Evolutionary conservation across 2,113 vertebrate species (phyloP).

Genomic region (Ophiodon elongatus): DNA sequence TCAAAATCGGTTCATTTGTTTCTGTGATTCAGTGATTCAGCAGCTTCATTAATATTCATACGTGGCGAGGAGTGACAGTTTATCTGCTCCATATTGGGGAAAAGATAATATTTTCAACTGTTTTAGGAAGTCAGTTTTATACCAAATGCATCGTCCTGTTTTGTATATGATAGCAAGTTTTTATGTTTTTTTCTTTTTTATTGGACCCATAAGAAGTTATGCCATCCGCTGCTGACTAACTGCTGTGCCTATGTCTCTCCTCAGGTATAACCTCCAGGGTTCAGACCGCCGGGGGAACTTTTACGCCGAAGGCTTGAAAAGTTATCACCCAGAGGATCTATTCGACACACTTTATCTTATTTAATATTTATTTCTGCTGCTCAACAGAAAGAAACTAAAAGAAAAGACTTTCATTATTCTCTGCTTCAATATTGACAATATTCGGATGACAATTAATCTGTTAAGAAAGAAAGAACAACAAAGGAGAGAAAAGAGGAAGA

Average conservation of each 20-base stretch:
- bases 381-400: constrained; percentile 61
- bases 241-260: constrained; percentile 40
- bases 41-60: not conserved
- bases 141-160: not conserved
- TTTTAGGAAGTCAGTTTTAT: not conserved
- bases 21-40: not conserved
- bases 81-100: not conserved
- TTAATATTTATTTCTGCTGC: constrained; percentile 87
- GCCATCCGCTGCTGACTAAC: constrained; percentile 40
- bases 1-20: not conserved
- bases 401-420: constrained; percentile 42
- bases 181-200: not conserved
- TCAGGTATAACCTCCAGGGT: constrained; percentile 66
- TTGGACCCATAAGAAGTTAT: not conserved
- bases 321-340: constrained; percentile 36
- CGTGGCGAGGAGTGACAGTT: not conserved
- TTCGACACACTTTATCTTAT: constrained; percentile 67
- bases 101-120: not conserved
- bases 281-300: constrained; percentile 13
- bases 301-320: constrained; percentile 36
- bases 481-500: constrained; percentile 47
- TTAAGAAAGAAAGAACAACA: not conserved
- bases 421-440: constrained; percentile 51
- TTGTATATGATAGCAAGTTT: not conserved
- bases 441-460: constrained; percentile 50